Evolutionary conservation across 2,888 invertebrate species (phyloP).

Genomic region (Eupithecia subumbrata): DNA sequence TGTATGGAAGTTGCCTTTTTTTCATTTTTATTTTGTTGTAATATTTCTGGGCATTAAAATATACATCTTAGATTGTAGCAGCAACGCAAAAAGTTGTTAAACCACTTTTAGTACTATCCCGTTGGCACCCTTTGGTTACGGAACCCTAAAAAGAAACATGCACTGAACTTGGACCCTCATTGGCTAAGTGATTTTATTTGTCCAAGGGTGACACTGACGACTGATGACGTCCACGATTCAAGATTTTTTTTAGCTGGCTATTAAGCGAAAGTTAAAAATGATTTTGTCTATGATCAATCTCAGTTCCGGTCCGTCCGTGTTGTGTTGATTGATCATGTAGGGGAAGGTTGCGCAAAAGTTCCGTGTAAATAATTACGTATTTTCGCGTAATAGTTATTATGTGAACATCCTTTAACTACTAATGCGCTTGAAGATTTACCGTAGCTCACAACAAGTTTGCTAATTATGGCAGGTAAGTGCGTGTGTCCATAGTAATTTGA

Average conservation of each 20-base stretch:
- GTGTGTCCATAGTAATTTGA: conserved; percentile 43
- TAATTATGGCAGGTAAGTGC: conserved; percentile 63
- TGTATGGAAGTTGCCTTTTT: no score
- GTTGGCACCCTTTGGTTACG: background rate
- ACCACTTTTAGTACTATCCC: no score
- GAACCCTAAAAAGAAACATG: background rate
- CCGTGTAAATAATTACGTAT: conserved; percentile 57
- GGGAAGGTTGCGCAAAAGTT: conserved; percentile 57
- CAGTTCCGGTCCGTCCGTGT: conserved; percentile 52
- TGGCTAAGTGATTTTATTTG: background rate
- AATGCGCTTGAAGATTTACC: conserved; percentile 60
- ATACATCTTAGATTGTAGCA: no score
- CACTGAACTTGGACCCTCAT: background rate
- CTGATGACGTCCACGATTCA: background rate
- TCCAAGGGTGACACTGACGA: background rate
- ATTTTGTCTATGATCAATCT: conserved; percentile 33
- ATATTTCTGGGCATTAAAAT: no score
- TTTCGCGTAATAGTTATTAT: conserved; percentile 59
- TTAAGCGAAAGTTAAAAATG: background rate
- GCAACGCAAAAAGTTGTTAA: no score
- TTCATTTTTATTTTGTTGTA: no score
- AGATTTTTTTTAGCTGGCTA: background rate
- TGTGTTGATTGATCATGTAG: conserved; percentile 52
- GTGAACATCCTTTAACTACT: conserved; percentile 53
- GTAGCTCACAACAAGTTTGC: conserved; percentile 51